Percentiles rank a stretch among this genome's conserved stretches.
These are phyloP conservation scores for Drosophila prosaltans DNA, from an alignment of 1,140 invertebrate genomes.

Conservation along the genomic window DNA sequence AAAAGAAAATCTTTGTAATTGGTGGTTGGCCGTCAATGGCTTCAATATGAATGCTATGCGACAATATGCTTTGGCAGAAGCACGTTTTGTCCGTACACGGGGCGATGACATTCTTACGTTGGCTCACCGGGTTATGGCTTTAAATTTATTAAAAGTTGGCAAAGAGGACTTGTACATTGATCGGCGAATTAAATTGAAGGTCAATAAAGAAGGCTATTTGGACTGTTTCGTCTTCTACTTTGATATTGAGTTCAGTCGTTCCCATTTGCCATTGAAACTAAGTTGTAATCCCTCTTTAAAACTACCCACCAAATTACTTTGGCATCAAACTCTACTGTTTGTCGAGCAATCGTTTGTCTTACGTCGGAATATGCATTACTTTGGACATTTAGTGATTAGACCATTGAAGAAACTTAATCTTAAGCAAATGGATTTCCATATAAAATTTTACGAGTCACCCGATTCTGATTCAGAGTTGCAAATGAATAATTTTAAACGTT, in stretches of 20 bases:
- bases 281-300: constrained; percentile 49
- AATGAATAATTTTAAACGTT: background rate
- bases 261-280: constrained; percentile 38
- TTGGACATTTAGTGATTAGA: constrained; percentile 34
- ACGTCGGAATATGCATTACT: constrained; percentile 31
- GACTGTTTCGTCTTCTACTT: constrained; percentile 69
- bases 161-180: constrained; percentile 35
- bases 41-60: constrained; percentile 65
- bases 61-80: constrained; percentile 50
- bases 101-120: constrained; percentile 89
- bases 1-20: constrained; percentile 57
- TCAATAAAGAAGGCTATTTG: constrained; percentile 32
- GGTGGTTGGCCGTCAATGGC: constrained; percentile 54
- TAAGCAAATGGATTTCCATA: constrained; percentile 41
- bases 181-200: constrained; percentile 20
- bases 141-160: constrained; percentile 44
- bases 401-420: constrained; percentile 17
- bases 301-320: constrained; percentile 39
- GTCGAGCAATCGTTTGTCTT: constrained; percentile 57
- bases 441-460: constrained; percentile 24
- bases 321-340: constrained; percentile 65
- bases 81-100: constrained; percentile 93
- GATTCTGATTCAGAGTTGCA: background rate
- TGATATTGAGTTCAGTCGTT: constrained; percentile 63
- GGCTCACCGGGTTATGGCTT: constrained; percentile 35